Base-by-base conservation (phyloP, 2,113 vertebrate genomes). In the Podocnemis expansa region DNA sequence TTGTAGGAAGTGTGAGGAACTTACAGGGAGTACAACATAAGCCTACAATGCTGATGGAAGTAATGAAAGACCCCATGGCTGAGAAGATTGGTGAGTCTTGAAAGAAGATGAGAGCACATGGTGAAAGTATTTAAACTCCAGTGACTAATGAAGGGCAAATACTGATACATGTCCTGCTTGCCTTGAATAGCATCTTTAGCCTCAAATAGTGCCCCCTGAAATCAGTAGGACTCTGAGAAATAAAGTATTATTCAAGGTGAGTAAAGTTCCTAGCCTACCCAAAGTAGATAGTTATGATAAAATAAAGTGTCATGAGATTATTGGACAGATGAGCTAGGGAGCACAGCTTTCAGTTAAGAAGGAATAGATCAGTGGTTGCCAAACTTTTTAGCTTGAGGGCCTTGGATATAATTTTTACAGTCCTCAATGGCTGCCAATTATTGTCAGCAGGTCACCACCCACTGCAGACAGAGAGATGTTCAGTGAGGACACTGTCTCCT, bases 41-140 rank as follows among this genome's bases (percentile, higher is more conserved):
- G 80, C 19, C 45, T 55, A 27, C 8, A 84, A 82, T 43, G 4
- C 10, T 81, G 22, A n/a, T 24, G 60, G 51, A 78, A 16, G 5
- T 55, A 83, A 60, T 67, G 2, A 70, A 90, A 10, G 25, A 58
- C 47, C 86, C 43, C 13, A 4, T 76, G 84, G 31, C 29, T 67
- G 13, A 22, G 19, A 49, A 49, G 7, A 4, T 6, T 78, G 63
- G 2, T 0, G 8, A 84, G 4, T 3, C 27, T 78, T 60, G 7
- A 34, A 85, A 88, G 79, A 3, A 63, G 24, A 19, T 7, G 24
- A 52, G 8, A 22, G 3, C 3, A 27, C 2, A 31, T 22, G 78
- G 47, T 1, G 45, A 9, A 80, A 67, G 38, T 5, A 25, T 2
- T 80, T 1, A 85, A 89, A 52, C 2, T 0, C 24, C 25, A 17